A percentile compares a stretch with the other conserved stretches of the same genome.
Conservation (phyloP, 2,113 vertebrate species). For the Paramormyrops kingsleyae region DNA sequence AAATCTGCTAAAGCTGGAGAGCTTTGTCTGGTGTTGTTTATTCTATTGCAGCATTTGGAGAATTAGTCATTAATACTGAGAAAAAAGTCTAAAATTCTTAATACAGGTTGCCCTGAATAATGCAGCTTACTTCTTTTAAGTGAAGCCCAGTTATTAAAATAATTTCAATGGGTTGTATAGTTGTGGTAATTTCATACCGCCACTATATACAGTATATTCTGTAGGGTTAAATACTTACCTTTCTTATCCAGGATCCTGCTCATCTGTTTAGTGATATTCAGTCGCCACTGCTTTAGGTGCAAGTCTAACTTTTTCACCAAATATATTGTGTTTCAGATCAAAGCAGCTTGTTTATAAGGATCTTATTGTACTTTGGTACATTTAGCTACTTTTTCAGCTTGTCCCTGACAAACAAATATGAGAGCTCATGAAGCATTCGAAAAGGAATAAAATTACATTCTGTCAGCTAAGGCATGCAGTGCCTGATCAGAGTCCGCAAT, state of each 20-base stretch:
- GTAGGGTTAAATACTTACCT: background rate
- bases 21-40: background rate
- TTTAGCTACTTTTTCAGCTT: background rate
- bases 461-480: background rate
- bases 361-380: background rate
- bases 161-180: background rate
- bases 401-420: background rate
- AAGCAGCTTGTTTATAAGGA: background rate
- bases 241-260: background rate
- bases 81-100: background rate
- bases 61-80: background rate
- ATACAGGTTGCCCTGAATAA: background rate
- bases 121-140: background rate
- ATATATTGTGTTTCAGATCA: background rate
- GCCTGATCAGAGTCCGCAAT: background rate
- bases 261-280: background rate
- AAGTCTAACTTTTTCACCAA: background rate
- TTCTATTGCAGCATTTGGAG: background rate
- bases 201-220: background rate
- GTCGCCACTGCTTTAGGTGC: background rate
- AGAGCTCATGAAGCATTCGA: background rate
- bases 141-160: background rate
- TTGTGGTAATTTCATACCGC: background rate
- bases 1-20: background rate
- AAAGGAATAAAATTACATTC: constrained; percentile 3